Evolutionary conservation across 2,113 vertebrate species (phyloP).

Genomic region (Crotalus horridus): DNA sequence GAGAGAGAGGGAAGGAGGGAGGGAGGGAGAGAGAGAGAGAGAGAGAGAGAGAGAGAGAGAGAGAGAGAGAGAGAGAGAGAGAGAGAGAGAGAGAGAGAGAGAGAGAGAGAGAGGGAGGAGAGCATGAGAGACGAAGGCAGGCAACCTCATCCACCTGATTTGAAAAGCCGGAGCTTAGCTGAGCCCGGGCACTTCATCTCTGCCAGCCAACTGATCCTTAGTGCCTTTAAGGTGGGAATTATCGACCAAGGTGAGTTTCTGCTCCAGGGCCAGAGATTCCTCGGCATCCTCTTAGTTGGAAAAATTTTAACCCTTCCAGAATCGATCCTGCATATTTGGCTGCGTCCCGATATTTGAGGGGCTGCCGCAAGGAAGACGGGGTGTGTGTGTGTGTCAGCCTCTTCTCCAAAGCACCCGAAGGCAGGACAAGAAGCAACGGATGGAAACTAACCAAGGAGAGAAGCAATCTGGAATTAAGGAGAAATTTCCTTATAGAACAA

Average conservation of each 20-base stretch:
- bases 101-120: too few species aligned
- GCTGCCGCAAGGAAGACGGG: neutral
- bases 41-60: too few species aligned
- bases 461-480: too few species aligned
- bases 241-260: neutral
- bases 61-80: neutral
- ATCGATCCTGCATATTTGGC: neutral
- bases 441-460: too few species aligned
- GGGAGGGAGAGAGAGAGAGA: too few species aligned
- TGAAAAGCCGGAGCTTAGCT: neutral
- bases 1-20: neutral
- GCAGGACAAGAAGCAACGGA: too few species aligned
- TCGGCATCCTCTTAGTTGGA: neutral
- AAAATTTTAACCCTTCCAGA: neutral
- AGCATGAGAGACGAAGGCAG: neutral
- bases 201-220: neutral
- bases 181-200: neutral
- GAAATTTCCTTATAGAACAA: too few species aligned
- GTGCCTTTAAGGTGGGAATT: constrained; percentile 23
- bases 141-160: neutral
- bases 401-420: neutral
- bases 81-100: neutral
- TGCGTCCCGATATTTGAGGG: neutral
- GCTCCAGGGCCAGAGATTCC: neutral
- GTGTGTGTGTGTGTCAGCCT: neutral